A percentile compares a stretch with the other conserved stretches of the same genome.
These are phyloP conservation scores for Vicugna pacos DNA, from an alignment of 2,113 vertebrate species.

Conservation along the genomic window DNA sequence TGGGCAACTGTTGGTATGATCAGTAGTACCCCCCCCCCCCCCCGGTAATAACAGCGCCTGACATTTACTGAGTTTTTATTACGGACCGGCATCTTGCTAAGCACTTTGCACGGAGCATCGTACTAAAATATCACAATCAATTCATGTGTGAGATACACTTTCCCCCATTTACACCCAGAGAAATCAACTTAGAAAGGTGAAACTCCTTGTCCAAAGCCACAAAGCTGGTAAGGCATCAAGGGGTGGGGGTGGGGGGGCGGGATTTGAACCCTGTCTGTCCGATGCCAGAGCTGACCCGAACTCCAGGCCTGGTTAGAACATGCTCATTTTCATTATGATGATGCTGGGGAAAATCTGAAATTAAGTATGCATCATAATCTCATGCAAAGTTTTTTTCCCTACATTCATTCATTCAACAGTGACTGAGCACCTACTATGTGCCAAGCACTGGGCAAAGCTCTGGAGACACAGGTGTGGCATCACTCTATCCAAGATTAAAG, in stretches of 20 bases:
- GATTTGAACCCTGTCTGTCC: neutral
- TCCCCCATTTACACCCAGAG: neutral
- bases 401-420: neutral
- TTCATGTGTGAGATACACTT: neutral
- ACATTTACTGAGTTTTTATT: rapidly evolving
- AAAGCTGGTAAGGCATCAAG: neutral
- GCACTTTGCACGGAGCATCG: neutral
- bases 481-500: neutral
- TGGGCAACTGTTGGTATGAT: neutral
- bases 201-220: neutral
- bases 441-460: neutral
- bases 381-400: neutral
- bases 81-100: rapidly evolving
- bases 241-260: neutral
- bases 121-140: neutral
- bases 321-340: neutral
- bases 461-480: neutral
- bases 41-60: neutral
- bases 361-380: neutral
- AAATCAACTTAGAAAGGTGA: neutral
- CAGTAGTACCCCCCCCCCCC: rapidly evolving
- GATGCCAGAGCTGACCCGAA: neutral
- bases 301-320: neutral
- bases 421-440: neutral
- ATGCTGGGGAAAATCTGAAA: neutral